Conservation (phyloP, 1,140 invertebrate genomes). For the Apis florea region DNA sequence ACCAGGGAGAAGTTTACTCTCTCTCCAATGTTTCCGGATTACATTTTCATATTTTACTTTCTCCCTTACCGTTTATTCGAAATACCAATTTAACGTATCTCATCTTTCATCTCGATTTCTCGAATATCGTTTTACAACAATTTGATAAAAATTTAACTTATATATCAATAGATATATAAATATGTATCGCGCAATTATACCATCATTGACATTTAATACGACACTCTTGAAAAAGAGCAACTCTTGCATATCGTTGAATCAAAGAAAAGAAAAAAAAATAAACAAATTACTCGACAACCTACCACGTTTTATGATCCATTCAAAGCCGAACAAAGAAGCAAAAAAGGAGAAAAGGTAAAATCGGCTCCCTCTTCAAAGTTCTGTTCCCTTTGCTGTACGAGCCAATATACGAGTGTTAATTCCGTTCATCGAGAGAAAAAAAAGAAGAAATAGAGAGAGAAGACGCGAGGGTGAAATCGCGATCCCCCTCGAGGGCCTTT, state of each 20-base stretch:
- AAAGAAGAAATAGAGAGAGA: not conserved
- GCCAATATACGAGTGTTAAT: slow-evolving; percentile 32
- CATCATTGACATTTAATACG: no score
- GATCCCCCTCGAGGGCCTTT: slow-evolving; percentile 10
- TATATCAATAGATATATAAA: no score
- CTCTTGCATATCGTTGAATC: no score
- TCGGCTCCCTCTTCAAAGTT: not conserved
- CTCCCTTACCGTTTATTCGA: not conserved
- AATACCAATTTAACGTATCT: not conserved
- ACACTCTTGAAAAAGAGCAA: no score
- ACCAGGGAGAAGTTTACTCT: not conserved
- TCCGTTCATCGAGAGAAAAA: slow-evolving; percentile 20
- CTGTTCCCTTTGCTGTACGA: not conserved
- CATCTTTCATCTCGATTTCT: not conserved
- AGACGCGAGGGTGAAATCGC: slow-evolving; percentile 21
- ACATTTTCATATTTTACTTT: not conserved
- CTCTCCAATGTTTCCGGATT: not conserved
- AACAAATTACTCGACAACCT: not conserved
- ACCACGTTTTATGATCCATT: not conserved
- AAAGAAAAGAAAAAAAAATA: not conserved
- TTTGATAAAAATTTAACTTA: no score
- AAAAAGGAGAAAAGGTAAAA: not conserved
- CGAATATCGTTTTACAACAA: no score
- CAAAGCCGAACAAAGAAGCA: not conserved
- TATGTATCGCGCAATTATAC: no score